These are phyloP conservation scores for Menura novaehollandiae DNA, from an alignment of 2,113 vertebrate species.

Conservation along the genomic window DNA sequence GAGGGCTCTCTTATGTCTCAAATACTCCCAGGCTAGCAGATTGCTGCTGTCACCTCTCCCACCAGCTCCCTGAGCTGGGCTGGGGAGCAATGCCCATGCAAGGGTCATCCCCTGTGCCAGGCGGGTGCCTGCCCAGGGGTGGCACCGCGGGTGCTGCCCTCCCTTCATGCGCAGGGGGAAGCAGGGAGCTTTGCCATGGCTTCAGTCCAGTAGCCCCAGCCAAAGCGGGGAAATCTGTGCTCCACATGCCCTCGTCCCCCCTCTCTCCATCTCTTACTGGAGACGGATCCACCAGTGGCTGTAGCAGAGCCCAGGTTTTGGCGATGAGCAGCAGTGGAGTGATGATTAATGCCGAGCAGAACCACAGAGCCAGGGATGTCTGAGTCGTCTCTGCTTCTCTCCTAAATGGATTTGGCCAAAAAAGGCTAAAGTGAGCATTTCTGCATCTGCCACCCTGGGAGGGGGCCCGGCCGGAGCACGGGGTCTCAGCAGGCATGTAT, in stretches of 20 bases:
- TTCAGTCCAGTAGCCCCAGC: not conserved
- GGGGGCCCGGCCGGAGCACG: not conserved
- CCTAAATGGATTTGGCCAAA: not conserved
- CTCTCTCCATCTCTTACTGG: not conserved
- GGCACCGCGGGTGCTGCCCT: not conserved
- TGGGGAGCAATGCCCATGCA: not conserved
- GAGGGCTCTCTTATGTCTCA: not conserved
- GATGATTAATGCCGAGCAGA: not conserved
- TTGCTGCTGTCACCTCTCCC: not conserved
- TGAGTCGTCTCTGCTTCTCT: not conserved
- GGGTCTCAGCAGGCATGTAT: not conserved
- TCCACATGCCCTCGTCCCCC: not conserved
- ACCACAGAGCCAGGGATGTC: not conserved
- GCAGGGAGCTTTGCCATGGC: not conserved
- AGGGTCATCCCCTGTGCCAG: not conserved
- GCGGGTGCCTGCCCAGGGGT: fast-evolving
- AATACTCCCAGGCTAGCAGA: not conserved
- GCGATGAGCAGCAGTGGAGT: not conserved
- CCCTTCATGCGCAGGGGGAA: fast-evolving
- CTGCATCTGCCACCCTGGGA: not conserved
- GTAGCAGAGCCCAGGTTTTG: not conserved
- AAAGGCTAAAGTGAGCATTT: not conserved
- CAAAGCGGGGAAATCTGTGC: not conserved
- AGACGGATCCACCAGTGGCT: not conserved
- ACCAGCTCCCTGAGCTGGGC: not conserved